Evolutionary conservation across 1,140 invertebrate genomes (phyloP), one percentile per base, ranked within the genome.

Genomic region (Cydia amplana): DNA sequence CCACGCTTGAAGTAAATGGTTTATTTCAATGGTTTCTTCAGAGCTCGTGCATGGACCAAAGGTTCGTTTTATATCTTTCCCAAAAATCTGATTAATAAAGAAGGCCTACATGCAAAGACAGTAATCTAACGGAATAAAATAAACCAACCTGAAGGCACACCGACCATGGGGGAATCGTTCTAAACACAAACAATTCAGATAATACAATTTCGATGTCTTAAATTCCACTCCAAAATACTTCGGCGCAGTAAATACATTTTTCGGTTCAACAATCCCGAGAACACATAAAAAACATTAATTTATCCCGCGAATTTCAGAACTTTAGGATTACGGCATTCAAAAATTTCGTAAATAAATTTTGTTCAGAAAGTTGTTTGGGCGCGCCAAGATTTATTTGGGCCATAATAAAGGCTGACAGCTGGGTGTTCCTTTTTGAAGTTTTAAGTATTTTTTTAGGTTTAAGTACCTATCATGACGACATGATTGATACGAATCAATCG

Each of bases 331-430:
- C 28, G 65, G 25, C 64, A 36, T 70, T 70, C 65, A 70, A 70
- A 70, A 70, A 70, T 70, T 70, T 70, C 32, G 28, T 70, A 70
- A 70, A 70, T 40, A 70, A 70, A 70, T 70, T 40, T 70, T 40
- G 28, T 18, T 70, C 65, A 40, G 9, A 70, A 70, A 70, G 16
- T 64, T 64, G 63, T 16, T 25, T 36, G 65, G 23, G 10, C 25
- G 23, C 32, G 2, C 32, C 32, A 25, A 65, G 64, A 70, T 70
- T 70, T 70, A 70, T 70, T 18, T 5, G 4, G 0, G 65, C 16
- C 7, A 18, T 36, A 70, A 25, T 28, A 32, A n/a, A 32, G n/a
- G 25, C 28, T 16, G 63, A 36, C 65, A 16, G 65, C 0, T 14
- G 55, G 28, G 3, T 60, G 18, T 60, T 20, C 51, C 16, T 60